These are phyloP conservation scores for Chromoteleia sp. DNA, from an alignment of 2,888 invertebrate species.

Conservation along the genomic window DNA sequence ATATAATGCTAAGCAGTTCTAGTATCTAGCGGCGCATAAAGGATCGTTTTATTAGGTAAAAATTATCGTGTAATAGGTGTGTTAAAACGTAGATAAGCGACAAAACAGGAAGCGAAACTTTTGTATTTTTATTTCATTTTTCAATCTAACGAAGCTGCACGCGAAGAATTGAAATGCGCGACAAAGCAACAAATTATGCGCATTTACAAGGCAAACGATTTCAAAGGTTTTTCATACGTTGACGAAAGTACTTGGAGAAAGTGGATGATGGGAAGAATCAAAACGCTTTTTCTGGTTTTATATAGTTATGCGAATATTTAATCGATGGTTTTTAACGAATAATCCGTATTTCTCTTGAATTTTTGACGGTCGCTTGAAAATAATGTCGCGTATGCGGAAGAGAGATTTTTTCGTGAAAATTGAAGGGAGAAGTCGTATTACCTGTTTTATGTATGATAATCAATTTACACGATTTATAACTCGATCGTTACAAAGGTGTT, in stretches of 20 bases:
- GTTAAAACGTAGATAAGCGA: neutral
- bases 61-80: neutral
- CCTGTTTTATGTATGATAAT: no score
- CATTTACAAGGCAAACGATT: neutral
- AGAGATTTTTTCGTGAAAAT: no score
- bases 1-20: neutral
- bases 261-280: neutral
- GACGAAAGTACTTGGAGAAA: slow-evolving; percentile 10
- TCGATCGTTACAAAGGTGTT: no score
- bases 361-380: no score
- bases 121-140: neutral
- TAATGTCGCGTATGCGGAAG: no score
- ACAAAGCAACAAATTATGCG: neutral
- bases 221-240: neutral
- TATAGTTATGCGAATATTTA: slow-evolving; percentile 1
- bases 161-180: neutral
- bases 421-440: no score
- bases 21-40: neutral
- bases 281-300: slow-evolving; percentile 9
- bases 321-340: neutral
- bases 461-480: no score
- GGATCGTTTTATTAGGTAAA: slow-evolving; percentile 12
- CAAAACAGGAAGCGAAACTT: slow-evolving; percentile 2
- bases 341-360: no score
- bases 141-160: neutral